Evolutionary conservation across 2,113 vertebrate species (phyloP), one percentile per base, ranked within the genome.

Genomic region (Amia ocellicauda): DNA sequence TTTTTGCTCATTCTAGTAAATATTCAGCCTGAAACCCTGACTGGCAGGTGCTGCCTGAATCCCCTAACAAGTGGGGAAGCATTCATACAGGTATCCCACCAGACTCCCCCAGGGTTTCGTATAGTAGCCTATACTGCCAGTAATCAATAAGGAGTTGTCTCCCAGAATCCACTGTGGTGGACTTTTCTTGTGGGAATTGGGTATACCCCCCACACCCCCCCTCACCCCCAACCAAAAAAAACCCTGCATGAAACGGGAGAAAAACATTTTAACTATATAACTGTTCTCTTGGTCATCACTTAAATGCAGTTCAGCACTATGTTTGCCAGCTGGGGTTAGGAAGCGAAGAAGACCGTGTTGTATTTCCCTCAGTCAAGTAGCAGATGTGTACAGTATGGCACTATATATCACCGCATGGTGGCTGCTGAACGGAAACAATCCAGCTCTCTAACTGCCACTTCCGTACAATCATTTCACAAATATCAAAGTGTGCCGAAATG

Each of bases 191-290:
- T 40, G 43, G 29, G 22, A 67, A 49, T 24, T 47, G 50, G 51
- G 60, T 27, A 36, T 67, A 29, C 22, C 53, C 55, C 54, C 52
- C 50, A 27, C 43, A 20, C 9, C 43, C 57, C 58, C 23, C 19
- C 24, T 57, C 49, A 40, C 31, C 27, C 43, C 42, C 69, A 63
- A 59, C 50, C 50, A 16, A 17, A 27, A 47, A 29, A 41, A 10
- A 41, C 16, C n/a, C 20, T n/a, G 20, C 45, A n/a, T 19, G 36
- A 54, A 7, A 31, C 56, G 50, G 59, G 49, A 4, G 31, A 53
- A 60, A 68, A 58, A 63, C 10, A 41, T 36, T 58, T 16, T 56
- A 60, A 54, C 41, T 61, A 17, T 22, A 43, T 53, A 60, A 60
- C 45, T 45, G 28, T 22, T 29, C 20, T 40, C 29, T 7, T 27